Evolutionary conservation across 2,797 vertebrate genomes (phyloP).

Genomic region (Brachyalestes nurse): DNA sequence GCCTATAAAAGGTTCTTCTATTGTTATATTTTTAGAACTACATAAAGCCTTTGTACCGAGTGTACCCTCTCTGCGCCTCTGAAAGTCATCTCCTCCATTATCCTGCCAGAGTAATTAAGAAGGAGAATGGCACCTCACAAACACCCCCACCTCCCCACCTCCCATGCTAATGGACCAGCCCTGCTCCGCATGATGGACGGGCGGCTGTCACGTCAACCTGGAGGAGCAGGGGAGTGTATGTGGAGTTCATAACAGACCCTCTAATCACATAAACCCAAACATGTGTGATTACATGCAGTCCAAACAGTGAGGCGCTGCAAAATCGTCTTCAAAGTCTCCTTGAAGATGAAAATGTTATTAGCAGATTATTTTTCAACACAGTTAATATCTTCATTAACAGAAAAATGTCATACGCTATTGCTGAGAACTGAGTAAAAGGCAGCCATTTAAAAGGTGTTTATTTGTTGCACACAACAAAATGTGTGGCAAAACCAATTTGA

Average conservation of each 20-base stretch:
- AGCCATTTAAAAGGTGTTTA: no score
- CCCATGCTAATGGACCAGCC: constrained; percentile 62
- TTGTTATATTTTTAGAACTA: not conserved
- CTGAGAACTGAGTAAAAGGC: no score
- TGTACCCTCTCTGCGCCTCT: constrained; percentile 38
- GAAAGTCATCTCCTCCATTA: constrained; percentile 62
- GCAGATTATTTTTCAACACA: not conserved
- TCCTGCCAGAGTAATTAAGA: constrained; percentile 61
- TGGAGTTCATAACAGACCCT: constrained; percentile 41
- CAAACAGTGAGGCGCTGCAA: constrained; percentile 25
- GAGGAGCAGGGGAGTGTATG: constrained; percentile 54
- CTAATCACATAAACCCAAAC: constrained; percentile 46
- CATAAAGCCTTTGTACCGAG: not conserved
- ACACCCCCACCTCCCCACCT: constrained; percentile 45
- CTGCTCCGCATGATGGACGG: constrained; percentile 75
- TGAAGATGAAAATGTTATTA: not conserved
- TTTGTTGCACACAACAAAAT: no score
- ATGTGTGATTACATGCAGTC: constrained; percentile 31
- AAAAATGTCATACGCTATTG: not conserved
- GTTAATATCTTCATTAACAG: not conserved
- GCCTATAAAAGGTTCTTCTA: not conserved
- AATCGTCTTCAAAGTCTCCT: constrained; percentile 9
- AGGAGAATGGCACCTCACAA: constrained; percentile 63
- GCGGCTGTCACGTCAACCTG: constrained; percentile 75
- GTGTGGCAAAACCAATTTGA: no score